Percentiles rank a stretch among this genome's conserved stretches.
phyloP scores from a whole-genome alignment of 2,113 vertebrate genomes.

The Nesogale talazaci region DNA sequence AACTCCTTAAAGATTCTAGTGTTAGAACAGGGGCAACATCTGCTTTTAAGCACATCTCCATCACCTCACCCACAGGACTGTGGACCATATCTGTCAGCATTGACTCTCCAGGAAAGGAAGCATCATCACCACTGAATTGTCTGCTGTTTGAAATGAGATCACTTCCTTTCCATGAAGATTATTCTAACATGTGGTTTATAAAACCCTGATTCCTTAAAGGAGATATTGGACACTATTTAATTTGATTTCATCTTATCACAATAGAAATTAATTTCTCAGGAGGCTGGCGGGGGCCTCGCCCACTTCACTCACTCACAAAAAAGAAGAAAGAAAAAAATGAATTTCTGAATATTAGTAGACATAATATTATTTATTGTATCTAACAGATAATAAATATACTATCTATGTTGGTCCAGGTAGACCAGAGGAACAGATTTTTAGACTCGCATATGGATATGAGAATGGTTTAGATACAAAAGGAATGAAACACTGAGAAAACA shows the following conservation, averaged over 20 bases:
- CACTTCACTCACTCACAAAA: too few species aligned
- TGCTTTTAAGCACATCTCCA: constrained; percentile 53
- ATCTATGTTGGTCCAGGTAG: too few species aligned
- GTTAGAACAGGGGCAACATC: constrained; percentile 10
- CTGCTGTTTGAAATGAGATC: not conserved
- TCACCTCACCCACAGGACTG: not conserved
- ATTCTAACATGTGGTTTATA: constrained; percentile 25
- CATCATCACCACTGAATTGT: constrained; percentile 1
- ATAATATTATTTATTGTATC: constrained; percentile 15
- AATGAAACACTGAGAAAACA: too few species aligned
- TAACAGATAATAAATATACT: not conserved
- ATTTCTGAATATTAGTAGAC: constrained; percentile 1
- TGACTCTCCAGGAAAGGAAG: constrained; percentile 7
- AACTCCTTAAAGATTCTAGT: constrained; percentile 31
- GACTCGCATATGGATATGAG: too few species aligned
- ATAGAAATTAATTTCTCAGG: constrained; percentile 2
- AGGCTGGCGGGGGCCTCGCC: too few species aligned
- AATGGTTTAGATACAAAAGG: too few species aligned
- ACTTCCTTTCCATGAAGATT: constrained; percentile 43
- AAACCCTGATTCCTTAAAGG: not conserved
- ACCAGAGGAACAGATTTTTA: too few species aligned
- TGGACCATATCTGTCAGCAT: not conserved
- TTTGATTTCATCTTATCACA: not conserved
- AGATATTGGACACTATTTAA: not conserved
- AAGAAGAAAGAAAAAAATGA: too few species aligned